These are phyloP conservation scores for Cheilosia vernalis DNA, from an alignment of 2,888 invertebrate genomes.

Conservation along the genomic window DNA sequence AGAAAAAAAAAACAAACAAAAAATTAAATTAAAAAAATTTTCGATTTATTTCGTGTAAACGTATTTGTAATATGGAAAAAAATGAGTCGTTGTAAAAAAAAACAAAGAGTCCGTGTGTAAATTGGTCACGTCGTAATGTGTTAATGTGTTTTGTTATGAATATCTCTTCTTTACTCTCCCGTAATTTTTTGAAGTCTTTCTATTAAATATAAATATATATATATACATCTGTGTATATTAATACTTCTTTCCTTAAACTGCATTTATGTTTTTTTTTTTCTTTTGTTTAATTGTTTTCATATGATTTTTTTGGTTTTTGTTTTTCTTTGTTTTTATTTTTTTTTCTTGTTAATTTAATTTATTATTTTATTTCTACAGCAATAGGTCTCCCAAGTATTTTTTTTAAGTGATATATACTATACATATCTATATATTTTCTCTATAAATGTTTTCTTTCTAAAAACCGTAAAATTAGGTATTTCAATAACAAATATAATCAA, in stretches of 20 bases:
- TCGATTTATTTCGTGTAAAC: conserved; percentile 74
- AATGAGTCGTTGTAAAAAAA: conserved; percentile 62
- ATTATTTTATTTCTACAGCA: conserved; percentile 48
- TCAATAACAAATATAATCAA: conserved; percentile 8
- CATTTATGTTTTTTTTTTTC: conserved; percentile 70
- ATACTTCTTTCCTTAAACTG: conserved; percentile 73
- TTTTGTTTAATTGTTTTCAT: conserved; percentile 43
- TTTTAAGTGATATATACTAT: neutral
- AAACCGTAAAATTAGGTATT: conserved; percentile 28
- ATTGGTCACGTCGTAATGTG: conserved; percentile 75
- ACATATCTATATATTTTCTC: neutral
- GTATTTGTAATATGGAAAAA: conserved; percentile 65
- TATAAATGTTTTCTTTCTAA: conserved; percentile 19
- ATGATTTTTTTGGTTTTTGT: conserved; percentile 48
- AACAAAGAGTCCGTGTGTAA: conserved; percentile 74
- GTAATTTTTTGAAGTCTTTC: conserved; percentile 73
- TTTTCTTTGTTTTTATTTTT: conserved; percentile 55
- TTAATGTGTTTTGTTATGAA: conserved; percentile 76
- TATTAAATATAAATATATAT: conserved; percentile 70
- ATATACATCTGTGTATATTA: conserved; percentile 72
- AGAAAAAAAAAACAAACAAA: conserved; percentile 39
- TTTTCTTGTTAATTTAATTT: conserved; percentile 53
- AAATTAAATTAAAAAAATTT: conserved; percentile 61
- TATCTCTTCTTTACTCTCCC: conserved; percentile 73
- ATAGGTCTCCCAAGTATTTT: conserved; percentile 33